phyloP scores from a whole-genome alignment of 2,888 invertebrate species.

The Chydorus sphaericus region DNA sequence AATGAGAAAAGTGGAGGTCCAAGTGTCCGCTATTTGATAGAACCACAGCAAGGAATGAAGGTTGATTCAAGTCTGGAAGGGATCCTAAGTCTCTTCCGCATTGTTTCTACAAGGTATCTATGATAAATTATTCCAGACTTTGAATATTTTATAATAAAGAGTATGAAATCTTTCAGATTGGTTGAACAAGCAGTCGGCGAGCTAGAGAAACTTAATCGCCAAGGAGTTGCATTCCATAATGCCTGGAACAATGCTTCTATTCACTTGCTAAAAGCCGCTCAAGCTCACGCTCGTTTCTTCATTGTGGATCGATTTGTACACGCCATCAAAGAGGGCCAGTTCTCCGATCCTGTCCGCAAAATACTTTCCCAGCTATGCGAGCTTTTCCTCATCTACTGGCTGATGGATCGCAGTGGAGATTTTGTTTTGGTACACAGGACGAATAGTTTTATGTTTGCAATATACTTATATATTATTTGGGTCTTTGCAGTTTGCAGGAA shows the following conservation, averaged over 20 bases:
- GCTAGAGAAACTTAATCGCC: slow-evolving; percentile 43
- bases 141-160: neutral
- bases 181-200: slow-evolving; percentile 52
- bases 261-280: slow-evolving; percentile 60
- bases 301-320: slow-evolving; percentile 16
- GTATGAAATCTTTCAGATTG: slow-evolving; percentile 40
- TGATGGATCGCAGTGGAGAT: slow-evolving; percentile 58
- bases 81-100: neutral
- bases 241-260: slow-evolving; percentile 81
- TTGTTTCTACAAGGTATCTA: neutral
- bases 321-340: slow-evolving; percentile 17
- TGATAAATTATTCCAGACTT: neutral
- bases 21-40: neutral
- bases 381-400: slow-evolving; percentile 61
- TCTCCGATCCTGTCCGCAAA: slow-evolving; percentile 43
- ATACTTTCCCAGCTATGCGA: slow-evolving; percentile 57
- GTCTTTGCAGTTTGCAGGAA: slow-evolving; percentile 46
- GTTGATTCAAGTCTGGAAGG: slow-evolving; percentile 2
- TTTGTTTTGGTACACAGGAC: slow-evolving; percentile 51
- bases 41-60: neutral
- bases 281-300: slow-evolving; percentile 42
- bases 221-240: slow-evolving; percentile 53
- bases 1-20: neutral
- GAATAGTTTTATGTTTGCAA: no score
- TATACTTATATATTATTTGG: no score